These are phyloP conservation scores for Rhipidura dahli DNA, from an alignment of 2,113 vertebrate species.

Conservation along the genomic window DNA sequence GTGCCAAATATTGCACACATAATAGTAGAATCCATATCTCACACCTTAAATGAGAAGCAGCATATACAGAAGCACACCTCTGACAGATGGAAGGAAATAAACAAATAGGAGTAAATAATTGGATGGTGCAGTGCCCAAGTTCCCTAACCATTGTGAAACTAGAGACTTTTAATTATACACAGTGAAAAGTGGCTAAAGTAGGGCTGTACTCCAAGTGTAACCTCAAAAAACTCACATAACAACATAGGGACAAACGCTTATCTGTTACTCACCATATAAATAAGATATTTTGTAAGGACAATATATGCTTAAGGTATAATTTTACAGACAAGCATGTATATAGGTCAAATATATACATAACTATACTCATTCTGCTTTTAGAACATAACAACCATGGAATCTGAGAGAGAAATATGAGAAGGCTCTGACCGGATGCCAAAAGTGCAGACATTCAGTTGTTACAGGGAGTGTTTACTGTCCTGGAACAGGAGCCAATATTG, in stretches of 20 bases:
- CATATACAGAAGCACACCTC: not conserved
- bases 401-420: not conserved
- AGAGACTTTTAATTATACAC: not conserved
- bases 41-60: not conserved
- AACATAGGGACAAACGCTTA: not conserved
- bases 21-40: not conserved
- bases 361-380: not conserved
- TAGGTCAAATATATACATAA: not conserved
- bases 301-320: not conserved
- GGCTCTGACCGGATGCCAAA: not conserved
- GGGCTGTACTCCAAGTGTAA: not conserved
- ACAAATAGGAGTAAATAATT: not conserved
- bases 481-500: conserved; percentile 14
- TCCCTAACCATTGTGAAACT: not conserved
- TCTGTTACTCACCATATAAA: not conserved
- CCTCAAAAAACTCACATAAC: not conserved
- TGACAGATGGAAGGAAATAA: not conserved
- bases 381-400: not conserved
- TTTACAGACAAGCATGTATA: not conserved
- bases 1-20: not conserved
- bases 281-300: not conserved
- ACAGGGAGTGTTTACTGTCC: not conserved
- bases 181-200: not conserved
- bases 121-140: not conserved
- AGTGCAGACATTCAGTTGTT: conserved; percentile 1